Evolutionary conservation across 1,140 invertebrate genomes (phyloP), one percentile per base, ranked within the genome.

Genomic region (Varroa destructor): DNA sequence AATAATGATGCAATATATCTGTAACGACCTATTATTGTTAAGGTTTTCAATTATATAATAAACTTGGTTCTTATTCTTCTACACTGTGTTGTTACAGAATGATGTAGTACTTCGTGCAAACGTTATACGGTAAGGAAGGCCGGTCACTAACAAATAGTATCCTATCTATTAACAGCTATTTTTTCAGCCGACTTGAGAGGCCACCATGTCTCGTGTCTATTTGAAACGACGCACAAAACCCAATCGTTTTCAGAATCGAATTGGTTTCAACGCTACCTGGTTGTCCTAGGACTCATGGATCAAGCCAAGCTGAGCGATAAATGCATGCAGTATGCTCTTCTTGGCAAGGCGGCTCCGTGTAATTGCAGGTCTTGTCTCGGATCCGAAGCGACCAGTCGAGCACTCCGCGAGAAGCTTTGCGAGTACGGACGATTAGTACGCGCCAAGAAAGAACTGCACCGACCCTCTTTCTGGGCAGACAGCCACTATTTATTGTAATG

Each of bases 381-480:
- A 14, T 58, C 57, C 25, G 57, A 58, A 58, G 5, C 57, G 42
- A 37, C 57, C 6, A 58, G 6, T 5, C 57, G 57, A 25, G 42
- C 3, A 25, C 57, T 58, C 57, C 4, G 57, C 3, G 57, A 58
- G 57, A 58, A 58, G 12, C 57, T 58, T 4, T 58, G 57, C 57
- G 57, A 58, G 12, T 37, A 37, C 25, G 57, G 57, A 6, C 57
- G 12, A 6, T 4, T 58, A 12, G 57, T 58, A 6, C 3, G 57
- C 3, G 42, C 57, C 4, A 58, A 58, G 4, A 58, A 40, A 6
- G 57, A 58, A 4, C 12, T 58, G 57, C 36, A 58, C 57, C 57
- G 57, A 25, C 3, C 25, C 25, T 25, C 36, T 12, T 58, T 58
- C 14, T 58, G 57, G 57, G 57, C 25, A 58, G 25, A 58, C 57